Conservation (phyloP, 1,140 invertebrate genomes). For the Lucilia cuprina region DNA sequence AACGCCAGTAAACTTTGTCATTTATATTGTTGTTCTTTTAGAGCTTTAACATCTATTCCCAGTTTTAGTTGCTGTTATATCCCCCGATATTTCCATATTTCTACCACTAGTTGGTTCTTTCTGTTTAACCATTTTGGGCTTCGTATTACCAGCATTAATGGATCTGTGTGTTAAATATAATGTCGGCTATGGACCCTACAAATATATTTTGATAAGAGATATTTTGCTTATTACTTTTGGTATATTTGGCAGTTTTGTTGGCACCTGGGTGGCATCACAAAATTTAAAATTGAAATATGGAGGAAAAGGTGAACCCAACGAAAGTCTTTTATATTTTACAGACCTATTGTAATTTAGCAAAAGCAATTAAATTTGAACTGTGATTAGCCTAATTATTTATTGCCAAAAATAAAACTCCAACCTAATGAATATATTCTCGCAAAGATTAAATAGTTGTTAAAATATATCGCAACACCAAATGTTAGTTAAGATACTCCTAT, state of each 20-base stretch:
- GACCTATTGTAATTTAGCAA: neutral
- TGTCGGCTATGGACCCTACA: conserved; percentile 1
- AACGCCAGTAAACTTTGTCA: too few relatives aligned
- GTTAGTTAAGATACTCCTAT: conserved; percentile 35
- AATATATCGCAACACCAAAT: neutral
- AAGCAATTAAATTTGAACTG: too few relatives aligned
- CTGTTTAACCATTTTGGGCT: conserved; percentile 25
- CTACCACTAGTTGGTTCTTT: conserved; percentile 36
- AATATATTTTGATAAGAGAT: conserved; percentile 28
- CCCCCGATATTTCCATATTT: neutral
- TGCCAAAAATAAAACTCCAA: too few relatives aligned
- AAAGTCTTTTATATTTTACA: conserved; percentile 15
- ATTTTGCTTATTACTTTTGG: conserved; percentile 25
- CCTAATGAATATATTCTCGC: neutral
- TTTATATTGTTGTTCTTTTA: too few relatives aligned
- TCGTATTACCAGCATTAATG: conserved; percentile 32
- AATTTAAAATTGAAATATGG: conserved; percentile 12
- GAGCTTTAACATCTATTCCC: too few relatives aligned
- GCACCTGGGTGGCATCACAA: conserved; percentile 18
- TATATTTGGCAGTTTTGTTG: conserved; percentile 11
- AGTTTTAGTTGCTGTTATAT: conserved; percentile 26
- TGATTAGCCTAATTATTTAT: neutral
- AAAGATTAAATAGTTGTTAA: conserved; percentile 9
- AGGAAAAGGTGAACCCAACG: neutral
- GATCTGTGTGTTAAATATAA: conserved; percentile 33